phyloP scores from a whole-genome alignment of 2,797 vertebrate genomes.

The Cyclopterus lumpus region DNA sequence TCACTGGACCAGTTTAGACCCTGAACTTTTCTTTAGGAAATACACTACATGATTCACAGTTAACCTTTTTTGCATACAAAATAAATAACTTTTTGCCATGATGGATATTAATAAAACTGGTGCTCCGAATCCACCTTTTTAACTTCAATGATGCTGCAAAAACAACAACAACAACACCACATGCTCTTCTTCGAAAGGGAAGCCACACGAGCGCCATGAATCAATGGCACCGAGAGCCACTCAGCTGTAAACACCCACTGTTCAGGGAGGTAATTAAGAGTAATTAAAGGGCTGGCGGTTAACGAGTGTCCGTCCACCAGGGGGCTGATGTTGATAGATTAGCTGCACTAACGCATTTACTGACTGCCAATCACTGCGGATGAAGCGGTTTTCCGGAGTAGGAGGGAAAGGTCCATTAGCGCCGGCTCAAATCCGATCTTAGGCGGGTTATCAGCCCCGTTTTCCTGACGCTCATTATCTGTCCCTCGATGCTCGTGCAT shows the following conservation, averaged over 20 bases:
- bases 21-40: conserved; percentile 16
- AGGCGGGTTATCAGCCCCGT: conserved; percentile 79
- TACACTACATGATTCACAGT: conserved; percentile 8
- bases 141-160: background rate
- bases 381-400: conserved; percentile 84
- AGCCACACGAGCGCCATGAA: conserved; percentile 37
- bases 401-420: conserved; percentile 86
- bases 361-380: conserved; percentile 83
- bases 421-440: conserved; percentile 83
- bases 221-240: conserved; percentile 58
- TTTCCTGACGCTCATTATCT: conserved; percentile 84
- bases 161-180: background rate
- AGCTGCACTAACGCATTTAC: conserved; percentile 78
- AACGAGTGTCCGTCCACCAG: conserved; percentile 80
- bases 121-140: background rate
- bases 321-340: conserved; percentile 83
- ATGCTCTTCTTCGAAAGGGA: conserved; percentile 33
- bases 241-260: conserved; percentile 75
- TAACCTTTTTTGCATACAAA: background rate
- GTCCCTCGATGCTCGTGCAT: conserved; percentile 82
- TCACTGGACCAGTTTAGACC: conserved; percentile 32
- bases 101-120: background rate
- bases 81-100: too few relatives aligned
- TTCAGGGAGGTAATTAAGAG: conserved; percentile 83
- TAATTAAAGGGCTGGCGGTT: conserved; percentile 83